Evolutionary conservation across 2,113 vertebrate species (phyloP).

Genomic region (Callocephalon fimbriatum): DNA sequence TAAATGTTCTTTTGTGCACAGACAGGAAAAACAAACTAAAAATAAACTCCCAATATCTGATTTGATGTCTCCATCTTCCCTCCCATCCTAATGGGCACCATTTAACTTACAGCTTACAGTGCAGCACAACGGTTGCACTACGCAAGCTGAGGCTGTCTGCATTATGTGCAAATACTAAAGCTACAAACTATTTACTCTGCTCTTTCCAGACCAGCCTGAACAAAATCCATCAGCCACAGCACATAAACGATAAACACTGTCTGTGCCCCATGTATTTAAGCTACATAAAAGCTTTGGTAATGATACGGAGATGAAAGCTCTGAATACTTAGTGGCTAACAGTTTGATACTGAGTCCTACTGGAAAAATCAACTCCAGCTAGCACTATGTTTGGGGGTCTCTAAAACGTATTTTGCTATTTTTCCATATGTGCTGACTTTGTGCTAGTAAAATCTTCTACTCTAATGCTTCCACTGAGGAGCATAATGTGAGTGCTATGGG

Average conservation of each 20-base stretch:
- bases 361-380: not conserved
- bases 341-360: not conserved
- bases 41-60: not conserved
- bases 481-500: accelerated
- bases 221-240: not conserved
- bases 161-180: not conserved
- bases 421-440: not conserved
- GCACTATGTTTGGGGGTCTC: not conserved
- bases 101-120: not conserved
- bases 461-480: not conserved
- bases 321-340: not conserved
- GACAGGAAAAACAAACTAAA: not conserved
- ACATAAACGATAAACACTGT: not conserved
- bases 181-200: not conserved
- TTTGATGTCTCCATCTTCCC: not conserved
- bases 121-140: accelerated
- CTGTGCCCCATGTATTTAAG: not conserved
- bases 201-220: not conserved
- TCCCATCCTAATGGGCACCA: not conserved
- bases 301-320: not conserved
- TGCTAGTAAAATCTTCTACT: not conserved
- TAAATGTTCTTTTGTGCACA: not conserved
- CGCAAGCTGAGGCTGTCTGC: accelerated
- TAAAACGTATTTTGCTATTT: not conserved
- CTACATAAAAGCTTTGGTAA: not conserved